Base-by-base conservation (phyloP, 2,113 vertebrate species). In the Formicarius rufipectus region DNA sequence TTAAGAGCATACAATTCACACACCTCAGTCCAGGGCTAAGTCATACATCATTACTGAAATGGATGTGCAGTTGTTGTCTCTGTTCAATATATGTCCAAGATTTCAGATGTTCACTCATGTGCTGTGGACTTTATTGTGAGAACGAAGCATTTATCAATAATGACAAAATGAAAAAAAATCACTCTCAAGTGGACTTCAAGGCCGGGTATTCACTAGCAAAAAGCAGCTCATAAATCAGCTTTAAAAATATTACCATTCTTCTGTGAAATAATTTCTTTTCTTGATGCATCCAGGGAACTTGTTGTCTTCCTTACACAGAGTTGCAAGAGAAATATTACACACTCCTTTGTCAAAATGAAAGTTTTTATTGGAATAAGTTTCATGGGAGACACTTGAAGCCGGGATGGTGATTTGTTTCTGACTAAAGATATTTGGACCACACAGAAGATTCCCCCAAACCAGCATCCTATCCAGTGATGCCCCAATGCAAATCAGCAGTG, bases 151-250 rank as follows among this genome's bases (percentile, higher is more conserved):
- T 79, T 85, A 85, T 87, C 84, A 96, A 50, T 31, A 81, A 40
- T 2, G 1, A 63, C 11, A 21, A 33, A 39, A 52, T 39, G 28
- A 87, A 86, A 78, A n/a, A 42, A 80, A 66, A 56, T 80, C 47
- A n/a, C 45, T 93, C 93, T 83, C 71, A 79, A 95, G 89, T 94
- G 44, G 84, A 89, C 77, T 91, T 85, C 69, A 89, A 94, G 74
- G 81, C 33, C 84, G 58, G 4, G 17, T 55, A 76, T 91, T 94
- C 67, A 55, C 6, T 2, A 85, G 55, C 18, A 40, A 66, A 68
- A 77, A 64, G 0, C 42, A 91, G 37, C 16, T 89, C 77, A 79
- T 91, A 84, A 91, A 89, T 95, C 69, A 95, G 47, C 31, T 87
- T 47, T 83, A 16, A 89, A 95, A 96, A 85, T 87, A 91, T 87